A percentile compares a stretch with the other conserved stretches of the same genome.
Conservation (phyloP, 1,140 invertebrate species). For the Phenacoccus solenopsis region DNA sequence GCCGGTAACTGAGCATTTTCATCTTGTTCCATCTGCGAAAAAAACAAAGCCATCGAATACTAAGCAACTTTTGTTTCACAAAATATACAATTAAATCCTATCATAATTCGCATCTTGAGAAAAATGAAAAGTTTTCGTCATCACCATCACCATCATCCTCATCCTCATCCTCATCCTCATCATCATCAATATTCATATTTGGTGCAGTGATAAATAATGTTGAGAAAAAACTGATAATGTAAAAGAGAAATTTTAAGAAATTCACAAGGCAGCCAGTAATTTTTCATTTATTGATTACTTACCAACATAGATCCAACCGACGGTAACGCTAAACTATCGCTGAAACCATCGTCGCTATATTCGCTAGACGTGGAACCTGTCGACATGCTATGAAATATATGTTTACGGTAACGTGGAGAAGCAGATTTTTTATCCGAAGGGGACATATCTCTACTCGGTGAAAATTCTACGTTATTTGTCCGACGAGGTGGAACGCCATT, state of each 20-base stretch:
- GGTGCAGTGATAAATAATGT: no score
- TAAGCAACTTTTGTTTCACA: no score
- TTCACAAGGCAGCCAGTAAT: constrained; percentile 24
- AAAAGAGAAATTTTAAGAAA: background rate
- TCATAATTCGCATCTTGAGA: no score
- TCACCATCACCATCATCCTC: no score
- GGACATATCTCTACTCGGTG: constrained; percentile 24
- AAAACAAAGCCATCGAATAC: constrained; percentile 25
- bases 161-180: no score
- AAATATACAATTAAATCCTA: no score
- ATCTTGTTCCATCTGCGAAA: constrained; percentile 23
- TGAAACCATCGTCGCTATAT: constrained; percentile 52
- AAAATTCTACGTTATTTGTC: constrained; percentile 35
- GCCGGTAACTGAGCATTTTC: constrained; percentile 30
- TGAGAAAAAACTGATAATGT: background rate
- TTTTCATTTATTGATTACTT: constrained; percentile 30
- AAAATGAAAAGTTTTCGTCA: no score
- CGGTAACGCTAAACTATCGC: constrained; percentile 40
- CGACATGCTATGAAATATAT: constrained; percentile 29
- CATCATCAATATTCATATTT: no score
- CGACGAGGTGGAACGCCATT: constrained; percentile 37
- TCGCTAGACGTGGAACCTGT: constrained; percentile 38
- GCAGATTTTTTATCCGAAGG: background rate
- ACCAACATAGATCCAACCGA: constrained; percentile 38
- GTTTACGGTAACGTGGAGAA: constrained; percentile 34